Base-by-base conservation (phyloP, 2,888 invertebrate genomes). In the Thysanoteuthis rhombus region DNA sequence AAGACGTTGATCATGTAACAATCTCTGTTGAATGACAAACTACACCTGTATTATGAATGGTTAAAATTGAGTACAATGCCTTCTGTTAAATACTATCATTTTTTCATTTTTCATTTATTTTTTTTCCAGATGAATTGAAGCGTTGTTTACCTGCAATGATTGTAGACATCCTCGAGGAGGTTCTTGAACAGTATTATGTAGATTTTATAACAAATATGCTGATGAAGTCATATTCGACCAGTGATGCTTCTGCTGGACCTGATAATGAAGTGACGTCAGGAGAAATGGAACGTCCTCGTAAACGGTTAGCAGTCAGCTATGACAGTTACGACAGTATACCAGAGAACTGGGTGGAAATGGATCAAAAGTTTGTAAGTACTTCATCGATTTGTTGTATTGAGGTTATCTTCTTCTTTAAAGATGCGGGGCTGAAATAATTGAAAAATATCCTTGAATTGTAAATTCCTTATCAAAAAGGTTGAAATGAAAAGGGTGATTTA, bases 81-180 rank as follows among this genome's bases (percentile, higher is more conserved):
- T 6, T 42, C 42, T 42, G 42, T 12, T 42, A 42, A 42, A 42
- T 16, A 42, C 42, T 42, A 42, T 6, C 16, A n/a, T n/a, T n/a
- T n/a, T n/a, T n/a, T n/a, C n/a, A n/a, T 92, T 93, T 39, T 89
- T 90, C 32, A 89, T 94, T 93, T 45, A 75, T 93, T 39, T 89
- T 75, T 32, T 91, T 94, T 94, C 6, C 95, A 96, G 96, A 95
- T 95, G 96, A 96, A 94, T 94, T 97, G 93, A 96, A 95, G 93
- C 95, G 95, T n/a, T 95, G 96, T 10, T 94, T 97, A 93, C 96
- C 97, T 12, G 94, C 95, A 32, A 96, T 96, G 95, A 96, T 97
- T 90, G 96, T 96, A 36, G 96, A 96, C 93, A 96, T 97, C 25
- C 95, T 97, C 58, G 96, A 96, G 94, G 96, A 96, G 93, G 96